phyloP scores from a whole-genome alignment of 2,113 vertebrate species.

The Odontesthes bonariensis region DNA sequence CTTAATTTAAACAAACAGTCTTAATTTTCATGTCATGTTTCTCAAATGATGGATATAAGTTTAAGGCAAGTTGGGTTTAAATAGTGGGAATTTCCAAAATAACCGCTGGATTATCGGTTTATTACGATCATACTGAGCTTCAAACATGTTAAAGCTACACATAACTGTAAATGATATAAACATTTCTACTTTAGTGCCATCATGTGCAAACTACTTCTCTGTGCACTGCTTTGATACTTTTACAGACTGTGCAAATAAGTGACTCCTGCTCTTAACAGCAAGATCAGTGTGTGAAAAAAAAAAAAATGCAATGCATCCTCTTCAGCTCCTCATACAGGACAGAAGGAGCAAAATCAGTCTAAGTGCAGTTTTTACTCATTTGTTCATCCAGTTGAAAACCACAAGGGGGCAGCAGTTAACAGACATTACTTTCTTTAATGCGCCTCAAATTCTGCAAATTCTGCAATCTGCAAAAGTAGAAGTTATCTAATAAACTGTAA shows the following conservation, averaged over 20 bases:
- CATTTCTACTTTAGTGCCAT: neutral
- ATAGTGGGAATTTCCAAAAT: neutral
- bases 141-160: slow-evolving; percentile 7
- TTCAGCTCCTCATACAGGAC: neutral
- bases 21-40: neutral
- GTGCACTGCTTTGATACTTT: slow-evolving; percentile 14
- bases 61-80: slow-evolving; percentile 42
- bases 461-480: neutral
- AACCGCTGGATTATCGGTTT: neutral
- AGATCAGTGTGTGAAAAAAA: slow-evolving; percentile 7
- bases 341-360: neutral
- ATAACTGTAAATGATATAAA: neutral
- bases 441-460: neutral
- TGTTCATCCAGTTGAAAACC: slow-evolving; percentile 26
- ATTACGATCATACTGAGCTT: neutral
- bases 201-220: slow-evolving; percentile 32
- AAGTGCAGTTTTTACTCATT: slow-evolving; percentile 11
- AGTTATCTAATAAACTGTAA: neutral
- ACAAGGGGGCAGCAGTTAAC: slow-evolving; percentile 45
- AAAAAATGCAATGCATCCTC: neutral
- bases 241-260: neutral
- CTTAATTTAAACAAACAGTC: too few species aligned
- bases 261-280: neutral
- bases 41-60: neutral
- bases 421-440: neutral